These are phyloP conservation scores for Margarornis squamiger DNA, from an alignment of 2,797 vertebrate species.

Conservation along the genomic window DNA sequence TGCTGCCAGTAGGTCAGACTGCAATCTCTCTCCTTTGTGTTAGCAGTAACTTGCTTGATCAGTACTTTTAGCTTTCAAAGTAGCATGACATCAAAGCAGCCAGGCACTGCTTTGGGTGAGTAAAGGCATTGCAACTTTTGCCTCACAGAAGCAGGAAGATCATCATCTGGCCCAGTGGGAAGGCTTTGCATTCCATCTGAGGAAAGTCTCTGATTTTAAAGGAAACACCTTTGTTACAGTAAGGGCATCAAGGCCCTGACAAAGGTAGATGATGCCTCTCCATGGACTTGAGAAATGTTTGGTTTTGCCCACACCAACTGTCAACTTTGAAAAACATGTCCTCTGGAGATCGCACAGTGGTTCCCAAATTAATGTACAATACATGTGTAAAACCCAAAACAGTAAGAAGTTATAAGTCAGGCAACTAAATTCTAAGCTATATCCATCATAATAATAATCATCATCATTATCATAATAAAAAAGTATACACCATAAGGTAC, in stretches of 20 bases:
- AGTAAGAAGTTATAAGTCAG: conserved; percentile 77
- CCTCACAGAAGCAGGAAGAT: not conserved
- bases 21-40: not conserved
- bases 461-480: conserved; percentile 59
- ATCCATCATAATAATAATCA: conserved; percentile 65
- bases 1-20: not conserved
- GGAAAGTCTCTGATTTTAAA: not conserved
- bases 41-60: not conserved
- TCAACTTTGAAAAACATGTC: conserved; percentile 8
- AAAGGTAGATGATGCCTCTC: not conserved
- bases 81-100: not conserved
- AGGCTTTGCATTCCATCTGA: not conserved
- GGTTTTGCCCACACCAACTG: not conserved
- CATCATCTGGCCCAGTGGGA: not conserved
- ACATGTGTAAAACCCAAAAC: conserved; percentile 66
- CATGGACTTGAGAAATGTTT: not conserved
- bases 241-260: not conserved
- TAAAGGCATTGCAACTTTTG: conserved; percentile 38
- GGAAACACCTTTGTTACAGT: not conserved
- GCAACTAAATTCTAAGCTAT: conserved; percentile 75
- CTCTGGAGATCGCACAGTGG: conserved; percentile 67
- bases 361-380: conserved; percentile 50
- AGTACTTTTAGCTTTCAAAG: conserved; percentile 13
- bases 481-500: conserved; percentile 78
- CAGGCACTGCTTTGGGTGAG: conserved; percentile 10